A percentile compares a stretch with the other conserved stretches of the same genome.
Conservation (phyloP, 2,888 invertebrate genomes). For the Acleris sparsana region DNA sequence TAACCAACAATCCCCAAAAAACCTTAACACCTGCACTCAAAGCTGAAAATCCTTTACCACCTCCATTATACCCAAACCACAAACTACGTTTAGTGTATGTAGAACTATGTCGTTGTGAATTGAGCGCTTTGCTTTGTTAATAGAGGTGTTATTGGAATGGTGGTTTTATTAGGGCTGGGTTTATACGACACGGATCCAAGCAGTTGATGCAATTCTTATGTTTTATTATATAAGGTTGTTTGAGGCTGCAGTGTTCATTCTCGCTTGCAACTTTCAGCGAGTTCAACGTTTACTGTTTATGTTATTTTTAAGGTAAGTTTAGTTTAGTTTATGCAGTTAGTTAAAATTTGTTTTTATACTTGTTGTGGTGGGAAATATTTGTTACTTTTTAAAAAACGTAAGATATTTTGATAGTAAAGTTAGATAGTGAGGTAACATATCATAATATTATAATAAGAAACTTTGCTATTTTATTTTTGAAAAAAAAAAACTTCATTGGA, state of each 20-base stretch:
- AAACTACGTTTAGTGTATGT: slow-evolving; percentile 36
- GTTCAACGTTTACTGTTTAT: slow-evolving; percentile 64
- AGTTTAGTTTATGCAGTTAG: slow-evolving; percentile 22
- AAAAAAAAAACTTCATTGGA: too few relatives aligned
- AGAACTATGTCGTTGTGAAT: slow-evolving; percentile 2
- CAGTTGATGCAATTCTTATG: slow-evolving; percentile 81
- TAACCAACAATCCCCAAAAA: slow-evolving; percentile 41
- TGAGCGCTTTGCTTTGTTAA: neutral
- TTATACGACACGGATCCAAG: slow-evolving; percentile 61
- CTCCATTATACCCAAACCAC: slow-evolving; percentile 33
- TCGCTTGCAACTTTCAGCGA: slow-evolving; percentile 66
- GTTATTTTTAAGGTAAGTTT: slow-evolving; percentile 56
- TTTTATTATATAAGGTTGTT: slow-evolving; percentile 81
- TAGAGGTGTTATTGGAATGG: slow-evolving; percentile 29
- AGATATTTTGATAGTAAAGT: too few relatives aligned
- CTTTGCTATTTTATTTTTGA: too few relatives aligned
- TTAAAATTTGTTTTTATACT: neutral
- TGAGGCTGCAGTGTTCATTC: slow-evolving; percentile 61
- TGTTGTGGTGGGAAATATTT: too few relatives aligned
- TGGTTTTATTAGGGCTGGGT: slow-evolving; percentile 41
- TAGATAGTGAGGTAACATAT: too few relatives aligned
- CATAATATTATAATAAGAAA: too few relatives aligned
- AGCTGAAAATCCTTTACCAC: slow-evolving; percentile 43
- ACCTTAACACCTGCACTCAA: slow-evolving; percentile 42
- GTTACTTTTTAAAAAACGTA: too few relatives aligned